Conservation (phyloP, 2,797 vertebrate species). For the Strix occidentalis region DNA sequence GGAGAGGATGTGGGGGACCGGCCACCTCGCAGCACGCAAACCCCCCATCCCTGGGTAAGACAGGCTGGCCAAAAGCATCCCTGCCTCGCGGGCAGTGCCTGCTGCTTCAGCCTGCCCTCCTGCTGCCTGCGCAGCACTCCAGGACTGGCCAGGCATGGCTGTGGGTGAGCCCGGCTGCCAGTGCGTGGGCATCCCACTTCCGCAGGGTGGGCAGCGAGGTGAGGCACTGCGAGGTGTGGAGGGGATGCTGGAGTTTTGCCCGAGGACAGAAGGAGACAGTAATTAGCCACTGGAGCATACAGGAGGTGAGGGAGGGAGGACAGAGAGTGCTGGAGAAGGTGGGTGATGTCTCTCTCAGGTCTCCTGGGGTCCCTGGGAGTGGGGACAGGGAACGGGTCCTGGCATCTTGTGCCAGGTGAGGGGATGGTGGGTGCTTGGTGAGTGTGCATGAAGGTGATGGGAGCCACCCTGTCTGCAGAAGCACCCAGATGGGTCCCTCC, state of each 20-base stretch:
- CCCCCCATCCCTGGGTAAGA: background rate
- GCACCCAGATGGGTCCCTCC: background rate
- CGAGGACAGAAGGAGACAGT: slow-evolving; percentile 3
- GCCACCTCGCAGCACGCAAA: background rate
- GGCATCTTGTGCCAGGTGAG: fast-evolving
- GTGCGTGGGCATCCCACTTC: background rate
- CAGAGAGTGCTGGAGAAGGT: background rate
- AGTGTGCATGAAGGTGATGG: background rate
- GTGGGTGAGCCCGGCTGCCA: fast-evolving
- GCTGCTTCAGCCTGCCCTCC: background rate
- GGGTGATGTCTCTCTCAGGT: background rate
- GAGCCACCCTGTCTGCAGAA: background rate
- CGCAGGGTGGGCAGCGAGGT: fast-evolving
- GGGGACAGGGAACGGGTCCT: fast-evolving
- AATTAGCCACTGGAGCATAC: background rate
- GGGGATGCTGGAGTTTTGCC: background rate
- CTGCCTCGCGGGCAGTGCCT: background rate
- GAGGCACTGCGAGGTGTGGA: fast-evolving
- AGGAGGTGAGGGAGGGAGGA: background rate
- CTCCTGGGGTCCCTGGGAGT: background rate
- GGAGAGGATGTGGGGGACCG: fast-evolving
- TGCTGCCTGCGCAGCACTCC: fast-evolving
- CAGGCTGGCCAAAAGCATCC: background rate
- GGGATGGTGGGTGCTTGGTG: background rate
- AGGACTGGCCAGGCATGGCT: background rate